Base-by-base conservation (phyloP, 2,888 invertebrate genomes). In the Drosophila parthenogenetica region DNA sequence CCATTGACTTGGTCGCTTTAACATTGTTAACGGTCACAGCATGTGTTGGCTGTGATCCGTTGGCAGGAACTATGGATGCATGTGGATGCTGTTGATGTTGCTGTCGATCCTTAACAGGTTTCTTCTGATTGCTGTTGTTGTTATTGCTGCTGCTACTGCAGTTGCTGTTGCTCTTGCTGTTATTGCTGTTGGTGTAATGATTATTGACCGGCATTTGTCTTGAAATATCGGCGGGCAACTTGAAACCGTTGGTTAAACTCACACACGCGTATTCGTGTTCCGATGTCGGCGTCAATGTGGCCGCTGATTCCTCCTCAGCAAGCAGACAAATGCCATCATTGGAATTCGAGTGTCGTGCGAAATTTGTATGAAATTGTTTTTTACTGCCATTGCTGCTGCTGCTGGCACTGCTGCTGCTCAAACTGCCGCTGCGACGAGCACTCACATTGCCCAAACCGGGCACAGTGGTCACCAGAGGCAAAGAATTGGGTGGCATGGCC, bases 1-100 rank as follows among this genome's bases (percentile, higher is more conserved):
- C 68, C 62, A 75, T 55, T 75, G 73, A 35, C 63, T 77, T 68
- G 16, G 78, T 40, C 55, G 77, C 64, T 58, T 73, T 75, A 35
- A 55, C 45, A 37, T 70, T 73, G 37, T 71, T 82, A 77, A 77
- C 79, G 77, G 68, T 62, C 73, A 73, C 81, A 79, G 55, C 32
- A 65, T 67, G 73, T 11, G 54, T 71, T 7, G 54, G 59, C 73
- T 71, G 85, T 69, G 81, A 79, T 51, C 85, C 89, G 76, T 85
- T 87, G 86, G 86, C 85, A 90, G 90, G 90, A 90, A 90, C 90
- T 89, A 83, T 90, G 79, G 86, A 86, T 78, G 87, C 79, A 65
- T 81, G 73, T 54, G 71, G 51, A 62, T 59, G 61, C 11, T 29
- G 81, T 22, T 67, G 62, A 3, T 53, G 71, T 1, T 63, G 71